Evolutionary conservation across 1,140 invertebrate species (phyloP), one percentile per base, ranked within the genome.

Genomic region (Lasioglossum baleicum): DNA sequence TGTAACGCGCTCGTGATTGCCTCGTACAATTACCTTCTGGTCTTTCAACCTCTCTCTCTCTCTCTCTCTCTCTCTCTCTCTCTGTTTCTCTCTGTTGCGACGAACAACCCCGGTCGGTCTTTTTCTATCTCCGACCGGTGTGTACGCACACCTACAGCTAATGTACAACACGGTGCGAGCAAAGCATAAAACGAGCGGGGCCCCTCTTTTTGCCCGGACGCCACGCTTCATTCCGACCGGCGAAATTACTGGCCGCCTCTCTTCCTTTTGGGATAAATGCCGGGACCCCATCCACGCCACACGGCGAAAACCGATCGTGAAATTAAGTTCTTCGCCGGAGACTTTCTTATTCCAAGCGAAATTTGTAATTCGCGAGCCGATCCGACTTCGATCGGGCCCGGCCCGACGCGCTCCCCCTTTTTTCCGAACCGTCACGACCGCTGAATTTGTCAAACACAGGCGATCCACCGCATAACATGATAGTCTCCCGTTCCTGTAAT

Each of bases 21-120:
- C 86, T 88, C 82, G 86, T 88, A 88, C 87, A 87, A 88, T 88
- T 88, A 88, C 87, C 86, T 84, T 80, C 82, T 73, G 81, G 65
- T 83, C 80, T 73, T 65, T 70, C 74, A 70, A 58, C 71, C 65
- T 67, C 42, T 11, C 0, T 22, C n/a, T 20, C 10, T n/a, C 48
- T 6, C 61, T 17, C 8, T 22, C 35, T 7, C 31, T 13, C 4
- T 22, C n/a, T 11, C 35, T 56, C 7, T 61, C 31, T 22, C 10
- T 44, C 44, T 44, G 8, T 44, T 11, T 44, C 44, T 44, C 44
- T 48, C 51, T 17, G 13, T 20, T 15, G 5, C 51, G 13, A 17
- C 17, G 51, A 53, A 17, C 48, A 15, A 15, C 51, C 2, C 48
- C 79, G 66, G 61, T 63, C 60, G 61, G 61, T 63, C 48, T 74